Evolutionary conservation across 1,140 invertebrate genomes (phyloP).

Genomic region (Megathymus violae): DNA sequence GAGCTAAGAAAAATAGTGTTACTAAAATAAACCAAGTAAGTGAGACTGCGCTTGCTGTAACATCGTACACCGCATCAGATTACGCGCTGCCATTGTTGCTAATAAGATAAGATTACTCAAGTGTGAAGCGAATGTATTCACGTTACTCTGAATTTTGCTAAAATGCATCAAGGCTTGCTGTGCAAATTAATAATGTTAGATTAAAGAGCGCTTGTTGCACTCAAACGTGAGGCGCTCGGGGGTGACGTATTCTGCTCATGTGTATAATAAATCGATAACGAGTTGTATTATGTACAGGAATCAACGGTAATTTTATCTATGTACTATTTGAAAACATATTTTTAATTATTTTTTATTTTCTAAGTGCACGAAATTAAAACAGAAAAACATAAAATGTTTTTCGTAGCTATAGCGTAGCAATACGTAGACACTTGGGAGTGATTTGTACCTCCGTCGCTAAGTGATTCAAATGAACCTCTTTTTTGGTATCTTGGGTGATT

Average conservation of each 20-base stretch:
- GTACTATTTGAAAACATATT: too few species aligned
- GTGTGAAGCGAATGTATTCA: slow-evolving; percentile 61
- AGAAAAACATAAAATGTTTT: neutral
- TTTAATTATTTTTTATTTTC: too few species aligned
- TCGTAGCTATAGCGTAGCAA: neutral
- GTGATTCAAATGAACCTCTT: too few species aligned
- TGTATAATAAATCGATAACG: slow-evolving; percentile 6
- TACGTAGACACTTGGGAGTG: too few species aligned
- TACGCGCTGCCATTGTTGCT: slow-evolving; percentile 59
- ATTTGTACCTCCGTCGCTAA: too few species aligned
- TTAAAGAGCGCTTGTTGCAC: slow-evolving; percentile 48
- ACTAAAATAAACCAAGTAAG: slow-evolving; percentile 16
- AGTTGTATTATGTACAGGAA: neutral
- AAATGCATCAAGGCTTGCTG: slow-evolving; percentile 61
- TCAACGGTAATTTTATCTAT: neutral
- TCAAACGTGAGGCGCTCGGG: slow-evolving; percentile 20
- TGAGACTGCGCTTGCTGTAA: slow-evolving; percentile 28
- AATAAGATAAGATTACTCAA: slow-evolving; percentile 63
- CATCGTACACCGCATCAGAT: slow-evolving; percentile 51
- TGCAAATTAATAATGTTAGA: slow-evolving; percentile 56
- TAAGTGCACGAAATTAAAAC: too few species aligned
- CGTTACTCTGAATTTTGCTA: slow-evolving; percentile 58
- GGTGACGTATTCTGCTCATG: slow-evolving; percentile 16
- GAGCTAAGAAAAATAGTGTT: slow-evolving; percentile 6
- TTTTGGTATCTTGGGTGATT: too few species aligned